A percentile compares a stretch with the other conserved stretches of the same genome.
These are phyloP conservation scores for Bergia sp. DNA, from an alignment of 92 coral and sea anemone genomes.

Conservation along the genomic window DNA sequence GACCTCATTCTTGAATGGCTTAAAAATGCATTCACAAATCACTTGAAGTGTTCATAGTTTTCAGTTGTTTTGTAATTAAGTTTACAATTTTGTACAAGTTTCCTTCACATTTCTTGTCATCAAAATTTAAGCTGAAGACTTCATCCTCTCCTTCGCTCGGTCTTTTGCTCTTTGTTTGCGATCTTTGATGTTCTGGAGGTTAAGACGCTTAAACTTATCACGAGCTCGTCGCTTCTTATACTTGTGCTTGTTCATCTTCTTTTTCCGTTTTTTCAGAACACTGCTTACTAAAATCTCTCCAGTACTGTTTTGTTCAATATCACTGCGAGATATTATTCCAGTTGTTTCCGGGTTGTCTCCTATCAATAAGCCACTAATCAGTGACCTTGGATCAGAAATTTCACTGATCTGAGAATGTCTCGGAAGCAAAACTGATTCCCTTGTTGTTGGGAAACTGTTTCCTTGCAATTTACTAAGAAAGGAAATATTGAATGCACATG, in stretches of 20 bases:
- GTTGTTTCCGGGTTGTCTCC: conserved; percentile 18
- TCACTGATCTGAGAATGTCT: neutral
- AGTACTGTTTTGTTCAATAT: conserved; percentile 3
- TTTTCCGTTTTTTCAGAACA: conserved; percentile 79
- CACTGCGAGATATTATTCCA: neutral
- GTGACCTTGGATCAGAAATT: conserved; percentile 14
- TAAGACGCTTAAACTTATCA: conserved; percentile 87
- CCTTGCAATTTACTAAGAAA: neutral
- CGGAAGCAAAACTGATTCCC: conserved; percentile 15
- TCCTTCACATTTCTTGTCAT: neutral
- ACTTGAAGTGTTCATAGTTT: too few relatives aligned
- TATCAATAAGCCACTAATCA: neutral
- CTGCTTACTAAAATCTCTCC: conserved; percentile 58
- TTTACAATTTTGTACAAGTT: neutral
- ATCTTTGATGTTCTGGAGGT: conserved; percentile 78
- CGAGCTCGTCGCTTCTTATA: conserved; percentile 88
- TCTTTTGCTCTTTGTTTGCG: conserved; percentile 73
- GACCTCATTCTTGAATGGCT: too few relatives aligned
- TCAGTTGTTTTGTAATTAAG: too few relatives aligned
- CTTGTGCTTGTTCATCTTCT: conserved; percentile 95
- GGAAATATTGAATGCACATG: neutral
- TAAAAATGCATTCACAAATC: too few relatives aligned
- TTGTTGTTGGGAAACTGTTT: neutral
- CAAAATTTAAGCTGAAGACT: conserved; percentile 16
- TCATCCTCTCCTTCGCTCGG: conserved; percentile 65